Percentiles rank a stretch among this genome's conserved stretches.
These are phyloP conservation scores for Drosophila bifasciata DNA, from an alignment of 1,140 invertebrate species.

Conservation along the genomic window DNA sequence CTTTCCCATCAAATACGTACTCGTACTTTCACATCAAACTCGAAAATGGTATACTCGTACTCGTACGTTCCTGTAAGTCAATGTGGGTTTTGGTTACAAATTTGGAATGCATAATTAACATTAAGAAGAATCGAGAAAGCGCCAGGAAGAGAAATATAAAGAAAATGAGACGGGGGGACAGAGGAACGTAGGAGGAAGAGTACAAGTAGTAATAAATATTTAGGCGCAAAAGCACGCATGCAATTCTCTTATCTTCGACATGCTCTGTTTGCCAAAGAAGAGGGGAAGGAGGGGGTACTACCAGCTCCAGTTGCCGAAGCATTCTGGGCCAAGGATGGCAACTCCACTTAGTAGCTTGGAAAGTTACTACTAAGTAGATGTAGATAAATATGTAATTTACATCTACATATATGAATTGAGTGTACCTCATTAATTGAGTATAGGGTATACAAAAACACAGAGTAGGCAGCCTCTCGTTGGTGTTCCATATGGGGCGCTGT, in stretches of 20 bases:
- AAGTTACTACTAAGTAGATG: no score
- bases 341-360: no score
- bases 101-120: conserved; percentile 64
- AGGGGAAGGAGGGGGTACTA: background rate
- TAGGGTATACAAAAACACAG: no score
- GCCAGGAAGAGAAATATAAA: conserved; percentile 12
- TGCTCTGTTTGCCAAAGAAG: conserved; percentile 23
- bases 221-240: conserved; percentile 41
- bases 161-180: background rate
- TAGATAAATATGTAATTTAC: no score
- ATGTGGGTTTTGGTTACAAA: conserved; percentile 67
- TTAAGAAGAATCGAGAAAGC: background rate
- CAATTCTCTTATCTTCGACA: conserved; percentile 28
- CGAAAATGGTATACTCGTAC: conserved; percentile 29
- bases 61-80: conserved; percentile 14
- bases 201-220: conserved; percentile 38
- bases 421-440: no score
- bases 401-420: no score
- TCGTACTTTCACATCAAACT: no score
- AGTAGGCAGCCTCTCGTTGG: no score
- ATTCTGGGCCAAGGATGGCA: conserved; percentile 3
- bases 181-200: conserved; percentile 5
- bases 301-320: background rate
- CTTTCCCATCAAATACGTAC: background rate
- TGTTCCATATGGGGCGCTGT: no score